Evolutionary conservation across 2,113 vertebrate species (phyloP).

Genomic region (Callopanchax toddi): DNA sequence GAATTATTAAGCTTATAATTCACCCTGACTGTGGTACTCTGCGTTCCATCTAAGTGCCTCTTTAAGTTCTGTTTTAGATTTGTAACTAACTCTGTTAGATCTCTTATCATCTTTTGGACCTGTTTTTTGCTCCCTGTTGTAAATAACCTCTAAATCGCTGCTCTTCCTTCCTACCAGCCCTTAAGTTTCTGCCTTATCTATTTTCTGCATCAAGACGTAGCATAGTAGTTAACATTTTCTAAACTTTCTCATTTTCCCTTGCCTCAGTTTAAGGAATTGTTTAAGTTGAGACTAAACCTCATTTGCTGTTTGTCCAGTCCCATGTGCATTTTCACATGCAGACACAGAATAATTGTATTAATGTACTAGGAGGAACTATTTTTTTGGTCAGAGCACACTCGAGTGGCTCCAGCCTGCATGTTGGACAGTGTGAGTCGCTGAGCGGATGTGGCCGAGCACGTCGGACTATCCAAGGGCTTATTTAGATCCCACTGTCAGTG

Average conservation of each 20-base stretch:
- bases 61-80: constrained; percentile 44
- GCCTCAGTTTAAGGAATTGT: neutral
- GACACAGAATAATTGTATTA: constrained; percentile 38
- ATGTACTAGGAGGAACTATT: constrained; percentile 38
- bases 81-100: constrained; percentile 14
- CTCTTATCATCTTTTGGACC: constrained; percentile 51
- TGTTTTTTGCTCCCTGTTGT: constrained; percentile 58
- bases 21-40: constrained; percentile 5
- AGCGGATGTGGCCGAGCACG: constrained; percentile 29
- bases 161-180: constrained; percentile 24
- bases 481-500: constrained; percentile 16
- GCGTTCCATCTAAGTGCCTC: constrained; percentile 74
- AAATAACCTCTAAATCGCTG: constrained; percentile 30
- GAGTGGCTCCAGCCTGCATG: neutral
- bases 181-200: constrained; percentile 54
- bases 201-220: neutral
- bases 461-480: constrained; percentile 39
- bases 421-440: constrained; percentile 25
- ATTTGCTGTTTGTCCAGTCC: constrained; percentile 2
- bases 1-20: constrained; percentile 11
- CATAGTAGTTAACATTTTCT: neutral
- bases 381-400: constrained; percentile 10
- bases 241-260: neutral
- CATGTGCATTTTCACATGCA: neutral
- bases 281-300: neutral